Base-by-base conservation (phyloP, 2,888 invertebrate species). In the Phengaris arion region DNA sequence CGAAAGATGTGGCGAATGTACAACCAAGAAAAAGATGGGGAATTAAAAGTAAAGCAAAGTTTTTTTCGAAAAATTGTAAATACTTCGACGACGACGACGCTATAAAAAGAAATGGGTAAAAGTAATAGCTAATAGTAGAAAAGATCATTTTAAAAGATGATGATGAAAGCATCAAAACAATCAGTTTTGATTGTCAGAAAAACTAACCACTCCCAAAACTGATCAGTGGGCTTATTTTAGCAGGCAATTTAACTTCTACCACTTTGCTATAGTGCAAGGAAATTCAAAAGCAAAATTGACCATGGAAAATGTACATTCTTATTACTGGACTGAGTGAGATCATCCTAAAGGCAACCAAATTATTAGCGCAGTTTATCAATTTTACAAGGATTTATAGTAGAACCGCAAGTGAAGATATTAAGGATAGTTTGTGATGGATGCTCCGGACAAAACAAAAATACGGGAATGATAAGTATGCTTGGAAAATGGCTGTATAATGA, bases 271-370 rank as follows among this genome's bases (percentile, higher is more conserved):
- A 22, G 22, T 22, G 22, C 22, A 22, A 22, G 22, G 22, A 22
- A 22, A 22, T 22, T 22, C 84, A 74, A 81, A 82, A 78, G 75
- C 77, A 13, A 79, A 80, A 77, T 79, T 83, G 70, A 81, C 78
- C 77, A 57, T 9, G 13, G 22, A 70, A 10, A 70, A 70, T 70
- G 48, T 70, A 15, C 10, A 70, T 70, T 70, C 51, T 2, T 83
- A 81, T 77, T 74, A 64, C 74, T 83, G 85, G 78, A 73, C 74
- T 55, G 78, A 79, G 75, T 73, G 68, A 10, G 54, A 48, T 5
- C 54, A 76, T 46, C n/a, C 22, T 13, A 78, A 77, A 75, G 81
- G 81, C 15, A 81, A 82, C 78, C 79, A 84, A 80, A 83, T 84
- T 72, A 77, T 81, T 74, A 80, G 81, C 70, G 81, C 81, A 51